These are phyloP conservation scores for Eriosoma lanigerum DNA, from an alignment of 1,140 invertebrate genomes.

Conservation along the genomic window DNA sequence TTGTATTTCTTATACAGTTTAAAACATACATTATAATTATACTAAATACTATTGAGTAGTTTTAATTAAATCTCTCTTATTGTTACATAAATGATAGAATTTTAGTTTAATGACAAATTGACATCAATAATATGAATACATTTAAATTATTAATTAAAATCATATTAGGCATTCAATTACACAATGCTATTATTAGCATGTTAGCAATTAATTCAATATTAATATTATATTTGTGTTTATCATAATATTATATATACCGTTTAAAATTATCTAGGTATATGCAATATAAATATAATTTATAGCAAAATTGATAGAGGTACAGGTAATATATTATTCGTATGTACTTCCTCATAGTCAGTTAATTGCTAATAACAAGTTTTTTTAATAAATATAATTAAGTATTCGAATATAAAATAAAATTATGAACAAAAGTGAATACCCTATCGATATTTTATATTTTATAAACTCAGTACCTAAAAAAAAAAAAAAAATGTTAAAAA, in stretches of 20 bases:
- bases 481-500: too few species aligned
- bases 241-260: not conserved
- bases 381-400: too few species aligned
- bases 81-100: too few species aligned
- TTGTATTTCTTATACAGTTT: not conserved
- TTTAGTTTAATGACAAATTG: not conserved
- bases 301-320: not conserved
- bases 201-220: not conserved
- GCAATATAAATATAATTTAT: not conserved
- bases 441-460: too few species aligned
- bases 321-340: not conserved
- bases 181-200: not conserved
- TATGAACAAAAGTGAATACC: too few species aligned
- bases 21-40: not conserved
- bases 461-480: too few species aligned
- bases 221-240: not conserved
- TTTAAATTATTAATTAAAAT: conserved; percentile 1
- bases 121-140: not conserved
- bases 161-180: not conserved
- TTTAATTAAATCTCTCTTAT: too few species aligned
- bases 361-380: too few species aligned
- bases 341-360: not conserved
- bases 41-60: not conserved
- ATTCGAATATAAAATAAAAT: too few species aligned
- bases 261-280: not conserved